Evolutionary conservation across 2,888 invertebrate genomes (phyloP), one percentile per base, ranked within the genome.

Genomic region (Nomada fabriciana): DNA sequence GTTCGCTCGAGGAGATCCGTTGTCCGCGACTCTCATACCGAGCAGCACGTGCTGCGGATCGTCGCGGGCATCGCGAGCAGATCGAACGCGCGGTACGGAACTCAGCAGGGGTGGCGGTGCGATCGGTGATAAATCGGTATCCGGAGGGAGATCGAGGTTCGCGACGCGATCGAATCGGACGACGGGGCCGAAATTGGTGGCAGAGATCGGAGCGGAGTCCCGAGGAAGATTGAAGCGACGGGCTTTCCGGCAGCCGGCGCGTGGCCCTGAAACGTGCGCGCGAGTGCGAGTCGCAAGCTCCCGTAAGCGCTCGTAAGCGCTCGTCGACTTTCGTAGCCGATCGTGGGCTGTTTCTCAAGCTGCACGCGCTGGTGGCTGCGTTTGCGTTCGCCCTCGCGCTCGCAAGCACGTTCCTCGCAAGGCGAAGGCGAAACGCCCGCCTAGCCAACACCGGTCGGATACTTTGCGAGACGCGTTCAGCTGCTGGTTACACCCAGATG

Each of bases 151-250:
- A 29, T 29, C 29, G 29, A 29, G 0, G 29, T 29, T 5, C 29
- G 29, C 29, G 29, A 29, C 29, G 29, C 63, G 59, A 13, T 9
- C 29, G 60, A 18, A 18, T 10, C 13, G 47, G 20, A 5, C 57
- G 67, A 5, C 88, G 89, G 89, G 47, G 47, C 89, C 90, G 91
- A 88, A 90, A 91, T 86, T 87, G 83, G 83, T 83, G 90, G 84
- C 90, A 87, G 90, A 90, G 91, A 92, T 91, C 89, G 90, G 90
- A 92, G 89, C 91, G 92, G 91, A 87, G 91, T 90, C 89, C 86
- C 84, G 82, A 63, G 80, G 10, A 69, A 74, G 87, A 88, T 88
- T 81, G 85, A 70, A 70, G 80, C 78, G 74, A 47, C 72, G 82
- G 70, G 72, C 80, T 84, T 76, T 60, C 42, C 68, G 63, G 43